Percentiles rank a stretch among this genome's conserved stretches.
Conservation (phyloP, 2,888 invertebrate species). For the Drosophila phalerata region DNA sequence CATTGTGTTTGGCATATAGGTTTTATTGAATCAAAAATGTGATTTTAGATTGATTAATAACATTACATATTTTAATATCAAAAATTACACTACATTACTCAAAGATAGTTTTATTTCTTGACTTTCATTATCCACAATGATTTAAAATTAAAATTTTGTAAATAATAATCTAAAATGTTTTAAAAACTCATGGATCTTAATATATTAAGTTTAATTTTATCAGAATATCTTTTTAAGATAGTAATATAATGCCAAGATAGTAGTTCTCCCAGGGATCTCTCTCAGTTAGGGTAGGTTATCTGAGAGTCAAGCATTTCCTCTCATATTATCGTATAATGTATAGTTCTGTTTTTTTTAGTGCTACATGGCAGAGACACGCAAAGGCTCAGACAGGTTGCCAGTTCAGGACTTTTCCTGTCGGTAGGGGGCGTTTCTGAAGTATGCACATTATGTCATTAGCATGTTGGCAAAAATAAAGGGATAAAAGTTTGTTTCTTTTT, state of each 20-base stretch:
- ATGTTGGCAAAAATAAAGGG: constrained; percentile 71
- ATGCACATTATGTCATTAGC: constrained; percentile 83
- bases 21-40: neutral
- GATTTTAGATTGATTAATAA: no score
- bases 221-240: no score
- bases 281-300: constrained; percentile 4
- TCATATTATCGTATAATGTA: constrained; percentile 10
- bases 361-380: constrained; percentile 67
- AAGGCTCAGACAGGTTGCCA: constrained; percentile 58
- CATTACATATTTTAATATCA: no score
- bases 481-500: constrained; percentile 47
- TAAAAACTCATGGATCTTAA: no score
- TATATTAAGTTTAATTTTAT: no score
- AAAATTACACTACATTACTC: no score
- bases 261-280: neutral
- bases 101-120: no score
- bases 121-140: no score
- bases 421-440: constrained; percentile 65
- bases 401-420: constrained; percentile 18
- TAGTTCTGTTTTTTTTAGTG: constrained; percentile 28
- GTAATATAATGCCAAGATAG: no score
- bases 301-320: constrained; percentile 1
- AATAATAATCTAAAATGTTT: no score
- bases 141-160: no score
- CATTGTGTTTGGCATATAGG: neutral